These are phyloP conservation scores for Mirounga angustirostris DNA, from an alignment of 2,113 vertebrate genomes.

Conservation along the genomic window DNA sequence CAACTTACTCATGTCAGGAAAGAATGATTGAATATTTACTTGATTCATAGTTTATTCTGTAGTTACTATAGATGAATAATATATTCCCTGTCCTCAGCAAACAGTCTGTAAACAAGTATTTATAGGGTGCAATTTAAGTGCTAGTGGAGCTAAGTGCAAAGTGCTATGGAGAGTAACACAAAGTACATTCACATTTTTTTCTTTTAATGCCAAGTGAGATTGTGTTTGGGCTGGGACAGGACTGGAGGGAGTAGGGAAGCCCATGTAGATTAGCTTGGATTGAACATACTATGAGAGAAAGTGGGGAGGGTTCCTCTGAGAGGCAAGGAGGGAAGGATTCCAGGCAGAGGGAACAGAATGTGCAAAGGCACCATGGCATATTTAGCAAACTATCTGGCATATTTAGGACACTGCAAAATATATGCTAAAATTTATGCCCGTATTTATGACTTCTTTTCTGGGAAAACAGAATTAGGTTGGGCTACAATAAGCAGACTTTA, in stretches of 20 bases:
- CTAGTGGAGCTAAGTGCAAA: background rate
- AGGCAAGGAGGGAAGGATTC: background rate
- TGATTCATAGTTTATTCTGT: background rate
- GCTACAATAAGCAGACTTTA: background rate
- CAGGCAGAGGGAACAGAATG: background rate
- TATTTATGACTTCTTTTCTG: background rate
- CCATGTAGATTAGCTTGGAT: background rate
- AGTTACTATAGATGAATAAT: constrained; percentile 33
- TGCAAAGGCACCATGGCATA: background rate
- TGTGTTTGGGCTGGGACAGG: background rate
- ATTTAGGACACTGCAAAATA: background rate
- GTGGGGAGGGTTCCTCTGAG: background rate
- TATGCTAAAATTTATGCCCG: background rate
- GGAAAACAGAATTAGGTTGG: background rate
- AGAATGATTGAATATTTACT: constrained; percentile 40
- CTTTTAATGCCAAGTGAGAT: background rate
- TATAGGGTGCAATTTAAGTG: background rate
- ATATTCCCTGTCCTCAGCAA: background rate
- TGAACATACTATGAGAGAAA: background rate
- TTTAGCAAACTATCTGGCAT: background rate
- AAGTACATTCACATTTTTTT: no score
- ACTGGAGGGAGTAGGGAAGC: background rate
- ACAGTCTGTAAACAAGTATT: background rate
- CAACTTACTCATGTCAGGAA: background rate
- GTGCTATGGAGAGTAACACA: background rate